These are phyloP conservation scores for Ornithoptera priamus DNA, from an alignment of 2,888 invertebrate genomes.

Conservation along the genomic window DNA sequence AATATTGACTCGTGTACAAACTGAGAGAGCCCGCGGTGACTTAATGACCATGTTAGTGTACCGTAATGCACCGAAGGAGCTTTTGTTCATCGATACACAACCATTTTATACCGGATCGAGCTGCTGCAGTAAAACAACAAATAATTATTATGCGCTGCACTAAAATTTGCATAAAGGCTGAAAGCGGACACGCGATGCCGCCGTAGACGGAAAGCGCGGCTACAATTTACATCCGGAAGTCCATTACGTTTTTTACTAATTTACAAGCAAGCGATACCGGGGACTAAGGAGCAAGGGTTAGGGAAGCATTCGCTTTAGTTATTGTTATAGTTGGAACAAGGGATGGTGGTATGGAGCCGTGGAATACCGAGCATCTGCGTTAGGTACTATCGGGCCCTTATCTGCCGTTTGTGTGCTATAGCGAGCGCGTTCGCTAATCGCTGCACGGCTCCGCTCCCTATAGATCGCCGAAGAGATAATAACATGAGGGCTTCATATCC, in stretches of 20 bases:
- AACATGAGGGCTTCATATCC: constrained; percentile 62
- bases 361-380: constrained; percentile 43
- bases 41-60: constrained; percentile 27
- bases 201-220: constrained; percentile 30
- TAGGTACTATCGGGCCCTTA: constrained; percentile 58
- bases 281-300: constrained; percentile 53
- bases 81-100: constrained; percentile 24
- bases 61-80: constrained; percentile 25
- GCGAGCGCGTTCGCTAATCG: constrained; percentile 67
- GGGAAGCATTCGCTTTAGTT: constrained; percentile 33
- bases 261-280: constrained; percentile 49
- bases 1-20: constrained; percentile 37
- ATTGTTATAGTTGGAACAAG: constrained; percentile 30
- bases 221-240: constrained; percentile 49
- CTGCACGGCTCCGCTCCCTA: constrained; percentile 60
- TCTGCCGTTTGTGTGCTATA: constrained; percentile 53
- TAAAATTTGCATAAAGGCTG: constrained; percentile 57
- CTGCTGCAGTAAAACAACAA: constrained; percentile 54
- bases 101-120: constrained; percentile 23
- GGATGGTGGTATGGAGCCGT: constrained; percentile 28
- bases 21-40: constrained; percentile 5
- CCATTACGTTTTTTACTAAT: constrained; percentile 60
- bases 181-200: constrained; percentile 47
- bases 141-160: constrained; percentile 58
- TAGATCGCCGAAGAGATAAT: constrained; percentile 62